These are phyloP conservation scores for Idaea dimidiata DNA, from an alignment of 2,888 invertebrate genomes.

Conservation along the genomic window DNA sequence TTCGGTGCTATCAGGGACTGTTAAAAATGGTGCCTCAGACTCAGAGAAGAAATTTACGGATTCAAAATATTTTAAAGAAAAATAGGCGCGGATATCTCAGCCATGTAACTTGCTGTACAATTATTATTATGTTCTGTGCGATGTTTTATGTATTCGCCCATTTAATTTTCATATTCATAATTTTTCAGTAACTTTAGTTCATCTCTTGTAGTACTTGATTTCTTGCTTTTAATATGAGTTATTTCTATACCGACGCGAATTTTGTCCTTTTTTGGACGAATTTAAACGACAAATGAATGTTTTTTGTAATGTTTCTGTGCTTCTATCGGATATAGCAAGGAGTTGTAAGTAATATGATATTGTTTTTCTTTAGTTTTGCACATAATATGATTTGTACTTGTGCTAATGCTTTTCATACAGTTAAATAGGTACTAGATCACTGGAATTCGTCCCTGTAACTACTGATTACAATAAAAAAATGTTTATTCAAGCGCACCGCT, in stretches of 20 bases:
- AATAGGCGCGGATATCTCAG: background rate
- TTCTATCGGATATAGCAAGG: conserved; percentile 71
- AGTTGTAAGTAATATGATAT: conserved; percentile 70
- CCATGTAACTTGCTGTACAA: background rate
- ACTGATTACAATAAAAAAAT: no score
- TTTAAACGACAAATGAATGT: conserved; percentile 9
- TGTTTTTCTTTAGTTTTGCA: conserved; percentile 23
- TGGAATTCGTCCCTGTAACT: background rate
- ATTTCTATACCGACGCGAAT: background rate
- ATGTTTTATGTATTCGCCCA: background rate
- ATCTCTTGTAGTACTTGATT: background rate
- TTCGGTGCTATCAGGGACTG: background rate
- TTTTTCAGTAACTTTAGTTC: background rate
- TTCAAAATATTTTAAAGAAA: background rate
- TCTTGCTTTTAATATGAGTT: background rate
- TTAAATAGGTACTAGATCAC: background rate
- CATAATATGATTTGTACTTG: conserved; percentile 23
- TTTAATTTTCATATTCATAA: background rate
- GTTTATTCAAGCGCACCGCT: no score
- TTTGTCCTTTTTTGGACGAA: conserved; percentile 10
- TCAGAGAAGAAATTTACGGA: background rate
- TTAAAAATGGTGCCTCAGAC: background rate
- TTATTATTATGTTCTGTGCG: background rate
- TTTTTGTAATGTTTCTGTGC: conserved; percentile 60
- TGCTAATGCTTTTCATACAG: conserved; percentile 13